These are phyloP conservation scores for Polyergus mexicanus DNA, from an alignment of 1,140 invertebrate genomes.

Conservation along the genomic window DNA sequence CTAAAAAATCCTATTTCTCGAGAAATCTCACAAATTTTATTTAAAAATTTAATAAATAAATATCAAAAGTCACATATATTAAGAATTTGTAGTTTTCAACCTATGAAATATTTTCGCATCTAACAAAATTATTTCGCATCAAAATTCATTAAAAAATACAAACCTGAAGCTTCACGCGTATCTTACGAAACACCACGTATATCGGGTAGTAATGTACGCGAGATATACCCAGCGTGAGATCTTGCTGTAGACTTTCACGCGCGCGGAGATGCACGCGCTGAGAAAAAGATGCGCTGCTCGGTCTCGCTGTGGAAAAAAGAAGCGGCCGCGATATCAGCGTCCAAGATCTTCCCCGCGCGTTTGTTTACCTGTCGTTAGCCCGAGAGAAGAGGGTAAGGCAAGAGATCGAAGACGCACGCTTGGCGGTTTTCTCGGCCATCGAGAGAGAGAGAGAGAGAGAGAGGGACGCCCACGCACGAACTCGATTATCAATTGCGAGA, in stretches of 20 bases:
- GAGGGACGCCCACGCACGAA: slow-evolving; percentile 44
- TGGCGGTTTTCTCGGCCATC: slow-evolving; percentile 55
- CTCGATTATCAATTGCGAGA: slow-evolving; percentile 55
- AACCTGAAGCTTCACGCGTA: slow-evolving; percentile 19
- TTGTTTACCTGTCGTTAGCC: slow-evolving; percentile 48
- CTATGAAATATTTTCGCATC: background rate
- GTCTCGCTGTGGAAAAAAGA: slow-evolving; percentile 43
- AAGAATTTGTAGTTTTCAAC: background rate
- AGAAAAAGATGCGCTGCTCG: slow-evolving; percentile 58
- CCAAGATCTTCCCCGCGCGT: slow-evolving; percentile 62
- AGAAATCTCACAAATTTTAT: background rate
- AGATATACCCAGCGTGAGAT: slow-evolving; percentile 69
- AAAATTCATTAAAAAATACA: background rate
- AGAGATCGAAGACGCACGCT: slow-evolving; percentile 47
- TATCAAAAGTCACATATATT: background rate
- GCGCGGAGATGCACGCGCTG: slow-evolving; percentile 58
- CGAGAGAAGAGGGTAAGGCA: slow-evolving; percentile 39
- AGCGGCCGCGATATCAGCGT: slow-evolving; percentile 55
- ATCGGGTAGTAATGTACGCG: slow-evolving; percentile 49
- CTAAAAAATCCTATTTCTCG: background rate
- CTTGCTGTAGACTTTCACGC: slow-evolving; percentile 69
- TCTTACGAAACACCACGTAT: slow-evolving; percentile 65
- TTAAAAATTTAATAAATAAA: background rate
- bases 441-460: background rate
- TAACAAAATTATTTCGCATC: background rate